Evolutionary conservation across 2,797 vertebrate genomes (phyloP), one percentile per base, ranked within the genome.

Genomic region (Chiroxiphia lanceolata): DNA sequence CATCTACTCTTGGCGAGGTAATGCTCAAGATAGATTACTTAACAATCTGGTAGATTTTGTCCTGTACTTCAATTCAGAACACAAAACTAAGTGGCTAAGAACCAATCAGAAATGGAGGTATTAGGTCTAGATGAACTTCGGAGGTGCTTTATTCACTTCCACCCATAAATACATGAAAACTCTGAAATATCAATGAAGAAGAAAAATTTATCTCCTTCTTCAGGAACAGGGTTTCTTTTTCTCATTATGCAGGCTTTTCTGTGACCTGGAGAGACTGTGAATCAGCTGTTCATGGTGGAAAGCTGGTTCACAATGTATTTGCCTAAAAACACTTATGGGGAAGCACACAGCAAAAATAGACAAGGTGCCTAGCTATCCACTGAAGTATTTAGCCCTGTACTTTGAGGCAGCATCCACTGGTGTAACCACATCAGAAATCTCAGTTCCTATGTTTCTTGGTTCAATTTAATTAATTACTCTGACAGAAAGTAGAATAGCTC

Each of bases 1-100:
- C 15, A 50, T 5, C 33, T 70, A 3, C 40, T 57, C 42, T 22
- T 29, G 42, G 44, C 16, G 25, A 93, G 23, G 15, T 44, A 84
- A 65, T 9, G 31, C 20, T 36, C 47, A 26, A 40, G 20, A 56
- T 0, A 51, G 40, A 38, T 3, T n/a, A 19, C 16, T 74, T 69
- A 53, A 86, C 14, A 36, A 13, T n/a, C 20, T 33, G 22, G 22
- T 0, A 3, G 45, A 1, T 0, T 5, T 53, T 23, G 23, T 51
- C 31, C 34, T 44, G 29, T 42, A 61, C 19, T 71, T 64, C 9
- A 74, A 33, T 44, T 36, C 18, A 65, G 36, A 80, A 85, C 10
- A 59, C 16, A 72, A 90, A 79, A 61, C 18, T 16, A 65, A 27
- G 54, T 42, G 33, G 9, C 31, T 77, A 23, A 63, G n/a, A 83